Evolutionary conservation across 2,888 invertebrate species (phyloP).

Genomic region (Ormia ochracea): DNA sequence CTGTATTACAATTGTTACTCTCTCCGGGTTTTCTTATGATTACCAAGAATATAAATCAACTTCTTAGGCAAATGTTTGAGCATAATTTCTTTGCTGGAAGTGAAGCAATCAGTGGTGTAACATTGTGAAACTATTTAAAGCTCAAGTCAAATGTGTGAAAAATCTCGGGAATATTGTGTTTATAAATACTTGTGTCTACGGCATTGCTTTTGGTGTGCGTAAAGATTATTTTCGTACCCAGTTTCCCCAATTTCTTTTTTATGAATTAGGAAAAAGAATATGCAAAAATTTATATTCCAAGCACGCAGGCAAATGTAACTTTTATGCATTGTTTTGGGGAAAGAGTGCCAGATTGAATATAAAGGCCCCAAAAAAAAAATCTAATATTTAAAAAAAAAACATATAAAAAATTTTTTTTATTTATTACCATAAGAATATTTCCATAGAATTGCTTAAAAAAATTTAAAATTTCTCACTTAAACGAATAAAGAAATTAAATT

Average conservation of each 20-base stretch:
- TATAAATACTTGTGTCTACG: neutral
- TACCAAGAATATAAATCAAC: constrained; percentile 74
- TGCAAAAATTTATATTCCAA: constrained; percentile 45
- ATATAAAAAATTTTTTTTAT: too few relatives aligned
- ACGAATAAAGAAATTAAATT: too few relatives aligned
- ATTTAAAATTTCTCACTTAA: too few relatives aligned
- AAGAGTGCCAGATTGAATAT: neutral
- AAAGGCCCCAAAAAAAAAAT: neutral
- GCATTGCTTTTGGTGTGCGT: neutral
- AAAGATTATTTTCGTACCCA: neutral
- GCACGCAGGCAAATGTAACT: constrained; percentile 44
- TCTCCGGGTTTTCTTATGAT: constrained; percentile 67
- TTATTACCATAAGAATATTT: too few relatives aligned
- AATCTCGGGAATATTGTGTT: constrained; percentile 16
- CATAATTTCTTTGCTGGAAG: constrained; percentile 38
- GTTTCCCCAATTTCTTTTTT: neutral
- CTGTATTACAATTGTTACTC: constrained; percentile 44
- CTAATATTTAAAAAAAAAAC: neutral
- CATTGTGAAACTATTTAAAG: constrained; percentile 4
- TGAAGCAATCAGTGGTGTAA: neutral
- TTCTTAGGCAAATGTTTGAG: constrained; percentile 68
- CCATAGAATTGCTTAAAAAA: too few relatives aligned
- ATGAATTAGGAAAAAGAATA: neutral
- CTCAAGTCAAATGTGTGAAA: constrained; percentile 18
- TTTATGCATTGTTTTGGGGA: constrained; percentile 28